Conservation (phyloP, 2,888 invertebrate species). For the Trachelus tabidus region DNA sequence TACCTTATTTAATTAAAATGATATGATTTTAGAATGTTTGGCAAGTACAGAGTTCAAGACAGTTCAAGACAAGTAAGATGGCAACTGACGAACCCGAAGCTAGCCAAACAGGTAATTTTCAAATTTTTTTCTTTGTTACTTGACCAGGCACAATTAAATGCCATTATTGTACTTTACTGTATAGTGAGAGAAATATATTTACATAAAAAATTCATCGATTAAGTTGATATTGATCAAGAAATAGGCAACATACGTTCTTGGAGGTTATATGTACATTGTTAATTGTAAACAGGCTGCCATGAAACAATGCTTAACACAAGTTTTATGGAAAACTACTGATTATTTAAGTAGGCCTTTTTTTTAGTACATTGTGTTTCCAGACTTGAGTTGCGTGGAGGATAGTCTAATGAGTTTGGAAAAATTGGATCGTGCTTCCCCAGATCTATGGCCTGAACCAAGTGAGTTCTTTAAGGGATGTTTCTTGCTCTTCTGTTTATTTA, state of each 20-base stretch:
- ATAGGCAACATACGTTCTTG: background rate
- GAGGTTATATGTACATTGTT: background rate
- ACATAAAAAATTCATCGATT: conserved; percentile 34
- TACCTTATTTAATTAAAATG: background rate
- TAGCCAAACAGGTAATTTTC: conserved; percentile 72
- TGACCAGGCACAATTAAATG: background rate
- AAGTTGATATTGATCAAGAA: background rate
- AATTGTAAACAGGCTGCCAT: background rate
- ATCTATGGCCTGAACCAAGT: conserved; percentile 97
- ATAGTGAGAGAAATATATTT: conserved; percentile 31
- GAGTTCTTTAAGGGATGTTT: conserved; percentile 62
- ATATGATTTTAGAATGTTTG: background rate
- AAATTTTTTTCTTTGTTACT: conserved; percentile 20
- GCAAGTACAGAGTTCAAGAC: background rate
- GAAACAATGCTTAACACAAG: background rate
- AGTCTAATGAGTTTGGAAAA: conserved; percentile 90
- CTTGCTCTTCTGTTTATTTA: background rate
- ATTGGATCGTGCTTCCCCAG: conserved; percentile 93
- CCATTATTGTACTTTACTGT: background rate
- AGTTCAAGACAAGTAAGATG: conserved; percentile 66
- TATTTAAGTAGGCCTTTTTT: background rate
- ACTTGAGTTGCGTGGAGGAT: conserved; percentile 70
- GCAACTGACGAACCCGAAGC: conserved; percentile 75
- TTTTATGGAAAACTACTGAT: background rate
- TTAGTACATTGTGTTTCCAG: background rate